Percentiles rank a stretch among this genome's conserved stretches.
These are phyloP conservation scores for Crotalus viridis DNA, from an alignment of 2,113 vertebrate genomes.

Conservation along the genomic window DNA sequence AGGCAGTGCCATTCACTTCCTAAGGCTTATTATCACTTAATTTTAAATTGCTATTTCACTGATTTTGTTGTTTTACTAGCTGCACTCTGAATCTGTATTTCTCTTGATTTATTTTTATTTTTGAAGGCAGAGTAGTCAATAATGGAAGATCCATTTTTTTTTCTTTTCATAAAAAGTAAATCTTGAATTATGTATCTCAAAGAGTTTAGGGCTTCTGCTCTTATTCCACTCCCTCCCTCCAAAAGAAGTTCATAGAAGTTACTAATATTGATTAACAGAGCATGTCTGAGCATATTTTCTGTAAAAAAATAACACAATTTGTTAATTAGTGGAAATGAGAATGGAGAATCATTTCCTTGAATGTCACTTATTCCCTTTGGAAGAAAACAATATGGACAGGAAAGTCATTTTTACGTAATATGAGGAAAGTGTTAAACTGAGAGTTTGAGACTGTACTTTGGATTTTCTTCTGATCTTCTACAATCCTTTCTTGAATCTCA, in stretches of 20 bases:
- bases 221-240: neutral
- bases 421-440: neutral
- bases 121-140: neutral
- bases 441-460: neutral
- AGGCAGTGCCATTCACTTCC: neutral
- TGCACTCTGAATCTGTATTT: neutral
- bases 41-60: neutral
- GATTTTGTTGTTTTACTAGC: neutral
- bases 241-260: neutral
- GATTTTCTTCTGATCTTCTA: neutral
- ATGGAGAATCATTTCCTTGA: neutral
- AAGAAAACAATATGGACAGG: neutral
- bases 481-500: neutral
- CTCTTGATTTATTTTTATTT: neutral
- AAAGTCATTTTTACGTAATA: slow-evolving; percentile 10
- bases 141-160: neutral
- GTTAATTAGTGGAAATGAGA: neutral
- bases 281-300: neutral
- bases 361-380: neutral
- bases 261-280: neutral
- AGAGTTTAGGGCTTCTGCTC: neutral
- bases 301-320: neutral
- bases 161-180: neutral
- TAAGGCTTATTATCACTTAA: neutral
- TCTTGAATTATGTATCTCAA: neutral